phyloP scores from a whole-genome alignment of 2,888 invertebrate genomes.

The Silvanus unidentatus region DNA sequence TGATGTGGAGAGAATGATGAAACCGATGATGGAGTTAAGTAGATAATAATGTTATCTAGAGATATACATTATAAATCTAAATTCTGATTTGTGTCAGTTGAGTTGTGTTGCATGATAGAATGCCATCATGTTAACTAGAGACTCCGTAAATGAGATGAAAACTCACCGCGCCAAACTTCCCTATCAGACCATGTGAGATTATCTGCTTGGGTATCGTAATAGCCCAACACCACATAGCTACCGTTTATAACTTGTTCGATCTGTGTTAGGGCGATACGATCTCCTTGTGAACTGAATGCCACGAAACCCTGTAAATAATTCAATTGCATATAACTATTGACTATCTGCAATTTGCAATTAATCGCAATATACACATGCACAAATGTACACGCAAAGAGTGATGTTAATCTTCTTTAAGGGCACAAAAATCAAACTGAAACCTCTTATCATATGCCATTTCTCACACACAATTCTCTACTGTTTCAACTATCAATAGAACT shows the following conservation, averaged over 20 bases:
- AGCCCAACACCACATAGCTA: slow-evolving; percentile 88
- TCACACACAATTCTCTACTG: no score
- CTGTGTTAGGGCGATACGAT: slow-evolving; percentile 96
- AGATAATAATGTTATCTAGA: slow-evolving; percentile 4
- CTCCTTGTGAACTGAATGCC: slow-evolving; percentile 97
- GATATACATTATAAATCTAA: slow-evolving; percentile 1
- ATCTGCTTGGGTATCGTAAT: slow-evolving; percentile 92
- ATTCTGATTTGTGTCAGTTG: no score
- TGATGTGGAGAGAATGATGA: no score
- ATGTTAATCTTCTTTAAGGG: no score
- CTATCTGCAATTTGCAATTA: not conserved
- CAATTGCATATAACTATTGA: not conserved
- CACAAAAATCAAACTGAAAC: no score
- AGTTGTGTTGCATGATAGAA: not conserved
- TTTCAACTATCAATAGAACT: no score
- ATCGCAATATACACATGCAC: no score
- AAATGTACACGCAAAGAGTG: no score
- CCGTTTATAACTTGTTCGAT: slow-evolving; percentile 96
- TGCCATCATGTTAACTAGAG: slow-evolving; percentile 1
- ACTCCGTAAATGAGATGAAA: slow-evolving; percentile 12
- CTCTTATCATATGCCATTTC: no score
- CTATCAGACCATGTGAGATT: slow-evolving; percentile 90
- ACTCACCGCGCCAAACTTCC: slow-evolving; percentile 85
- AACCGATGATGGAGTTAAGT: not conserved
- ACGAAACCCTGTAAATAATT: slow-evolving; percentile 75